Percentiles rank a stretch among this genome's conserved stretches.
Evolutionary conservation across 2,797 vertebrate species (phyloP).

Genomic region (Micrastur ruficollis): DNA sequence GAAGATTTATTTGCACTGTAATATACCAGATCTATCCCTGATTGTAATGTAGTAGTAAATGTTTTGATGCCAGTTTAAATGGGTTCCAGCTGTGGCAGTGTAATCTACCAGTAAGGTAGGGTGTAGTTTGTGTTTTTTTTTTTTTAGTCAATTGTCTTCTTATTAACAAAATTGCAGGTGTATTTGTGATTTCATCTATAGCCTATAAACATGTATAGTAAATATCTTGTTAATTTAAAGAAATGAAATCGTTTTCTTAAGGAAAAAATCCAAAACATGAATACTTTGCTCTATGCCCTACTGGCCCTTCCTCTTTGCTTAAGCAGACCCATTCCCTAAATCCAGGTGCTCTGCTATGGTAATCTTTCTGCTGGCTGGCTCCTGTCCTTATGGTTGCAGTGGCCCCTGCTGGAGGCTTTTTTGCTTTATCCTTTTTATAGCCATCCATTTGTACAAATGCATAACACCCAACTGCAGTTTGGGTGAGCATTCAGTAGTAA

Average conservation of each 20-base stretch:
- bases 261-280: background rate
- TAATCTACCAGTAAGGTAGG: background rate
- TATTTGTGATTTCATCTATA: background rate
- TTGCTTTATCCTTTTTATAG: background rate
- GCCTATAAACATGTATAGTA: background rate
- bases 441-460: background rate
- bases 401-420: background rate
- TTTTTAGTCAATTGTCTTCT: background rate
- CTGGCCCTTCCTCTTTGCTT: background rate
- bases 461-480: background rate
- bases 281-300: background rate
- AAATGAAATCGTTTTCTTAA: background rate
- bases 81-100: background rate
- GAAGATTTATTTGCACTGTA: background rate
- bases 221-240: background rate
- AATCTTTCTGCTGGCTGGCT: background rate
- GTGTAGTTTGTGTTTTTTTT: no score
- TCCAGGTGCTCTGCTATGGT: background rate
- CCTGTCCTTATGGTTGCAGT: background rate
- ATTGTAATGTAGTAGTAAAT: background rate
- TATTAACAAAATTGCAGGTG: background rate
- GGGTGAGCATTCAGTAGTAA: background rate
- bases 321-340: background rate
- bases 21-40: background rate
- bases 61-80: background rate